Evolutionary conservation across 2,888 invertebrate species (phyloP).

Genomic region (Epinotia ramella): DNA sequence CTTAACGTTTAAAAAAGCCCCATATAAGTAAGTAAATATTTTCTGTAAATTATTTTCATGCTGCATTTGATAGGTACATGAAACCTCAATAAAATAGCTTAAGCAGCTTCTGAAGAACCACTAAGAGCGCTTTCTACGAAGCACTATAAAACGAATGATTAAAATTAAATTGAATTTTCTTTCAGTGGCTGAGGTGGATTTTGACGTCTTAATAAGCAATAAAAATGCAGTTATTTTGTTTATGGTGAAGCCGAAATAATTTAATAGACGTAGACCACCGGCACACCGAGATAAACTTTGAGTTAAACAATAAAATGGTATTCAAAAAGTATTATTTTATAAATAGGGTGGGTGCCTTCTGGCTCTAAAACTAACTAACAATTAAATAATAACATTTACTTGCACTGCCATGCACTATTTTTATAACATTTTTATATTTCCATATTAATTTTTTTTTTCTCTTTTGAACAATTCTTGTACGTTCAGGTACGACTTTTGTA

Average conservation of each 20-base stretch:
- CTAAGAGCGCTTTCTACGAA: neutral
- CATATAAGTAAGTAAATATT: no score
- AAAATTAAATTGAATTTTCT: constrained; percentile 11
- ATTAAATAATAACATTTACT: no score
- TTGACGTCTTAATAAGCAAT: constrained; percentile 2
- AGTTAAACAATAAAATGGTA: neutral
- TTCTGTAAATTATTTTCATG: neutral
- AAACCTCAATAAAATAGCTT: constrained; percentile 8
- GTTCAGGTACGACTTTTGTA: no score
- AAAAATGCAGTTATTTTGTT: constrained; percentile 17
- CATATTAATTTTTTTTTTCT: no score
- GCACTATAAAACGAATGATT: neutral
- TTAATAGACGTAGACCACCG: neutral
- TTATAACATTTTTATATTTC: no score
- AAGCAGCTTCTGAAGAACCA: constrained; percentile 2
- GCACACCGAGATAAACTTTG: neutral
- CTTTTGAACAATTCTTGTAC: no score
- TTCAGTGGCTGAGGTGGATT: neutral
- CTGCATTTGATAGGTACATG: neutral
- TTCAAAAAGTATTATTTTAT: neutral
- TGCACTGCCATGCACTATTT: no score
- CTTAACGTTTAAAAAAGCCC: no score
- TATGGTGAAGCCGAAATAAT: neutral
- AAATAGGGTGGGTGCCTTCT: no score
- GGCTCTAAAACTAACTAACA: no score